Conservation (phyloP, 2,113 vertebrate species). For the Vulpes ferrilata region DNA sequence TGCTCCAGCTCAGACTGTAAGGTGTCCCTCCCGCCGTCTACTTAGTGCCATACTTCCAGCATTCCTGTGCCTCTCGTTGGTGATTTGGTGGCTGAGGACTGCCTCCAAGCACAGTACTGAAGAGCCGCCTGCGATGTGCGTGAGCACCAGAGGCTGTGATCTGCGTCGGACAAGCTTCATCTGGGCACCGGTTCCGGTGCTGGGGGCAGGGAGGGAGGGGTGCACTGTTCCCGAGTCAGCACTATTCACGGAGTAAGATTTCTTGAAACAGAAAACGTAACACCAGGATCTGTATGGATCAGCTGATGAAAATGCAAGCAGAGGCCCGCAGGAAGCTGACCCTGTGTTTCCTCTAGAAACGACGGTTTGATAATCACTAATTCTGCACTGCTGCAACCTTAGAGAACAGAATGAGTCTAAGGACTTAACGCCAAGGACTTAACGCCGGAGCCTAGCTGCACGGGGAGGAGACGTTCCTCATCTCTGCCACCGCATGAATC, state of each 20-base stretch:
- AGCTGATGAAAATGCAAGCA: neutral
- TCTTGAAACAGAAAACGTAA: neutral
- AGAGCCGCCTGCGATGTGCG: neutral
- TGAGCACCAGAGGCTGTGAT: too few relatives aligned
- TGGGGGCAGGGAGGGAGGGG: neutral
- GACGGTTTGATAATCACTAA: neutral
- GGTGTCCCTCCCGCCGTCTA: neutral
- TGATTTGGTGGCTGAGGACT: neutral
- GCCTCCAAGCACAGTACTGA: neutral
- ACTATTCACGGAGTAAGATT: neutral
- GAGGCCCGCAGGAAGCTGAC: neutral
- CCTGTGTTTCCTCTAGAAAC: neutral
- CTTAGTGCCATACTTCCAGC: neutral
- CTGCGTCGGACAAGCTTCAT: neutral
- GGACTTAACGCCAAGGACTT: neutral
- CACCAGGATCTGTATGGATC: neutral
- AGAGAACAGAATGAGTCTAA: neutral
- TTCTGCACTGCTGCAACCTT: neutral
- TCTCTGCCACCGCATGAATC: too few relatives aligned
- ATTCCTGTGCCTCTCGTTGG: neutral
- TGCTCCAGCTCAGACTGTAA: neutral
- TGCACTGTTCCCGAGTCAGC: neutral
- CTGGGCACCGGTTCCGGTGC: neutral
- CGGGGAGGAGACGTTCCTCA: neutral
- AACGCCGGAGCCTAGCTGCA: neutral